Evolutionary conservation across 2,888 invertebrate genomes (phyloP), one percentile per base, ranked within the genome.

Genomic region (Andrena marginata): DNA sequence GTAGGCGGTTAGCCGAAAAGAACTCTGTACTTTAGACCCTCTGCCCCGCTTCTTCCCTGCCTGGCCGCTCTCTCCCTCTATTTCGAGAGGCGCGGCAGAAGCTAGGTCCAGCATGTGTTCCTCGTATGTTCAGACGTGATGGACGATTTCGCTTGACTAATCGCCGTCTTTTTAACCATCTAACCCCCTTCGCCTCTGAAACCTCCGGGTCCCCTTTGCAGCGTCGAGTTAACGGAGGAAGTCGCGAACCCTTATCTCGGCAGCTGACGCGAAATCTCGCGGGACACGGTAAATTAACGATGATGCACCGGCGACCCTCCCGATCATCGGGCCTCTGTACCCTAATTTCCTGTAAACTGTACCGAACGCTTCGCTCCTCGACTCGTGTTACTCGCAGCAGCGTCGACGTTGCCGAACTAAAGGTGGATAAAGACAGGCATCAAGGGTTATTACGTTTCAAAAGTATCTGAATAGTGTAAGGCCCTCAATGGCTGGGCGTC

Each of bases 61-160:
- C 62, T 64, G 49, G 54, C 59, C 49, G 67, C 70, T 51, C 86
- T 86, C 87, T 89, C 85, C 59, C 80, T 91, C 92, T 93, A 92
- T 93, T 92, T 92, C 88, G 88, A 91, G 92, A 90, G 89, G 86
- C 88, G 89, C 84, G 77, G 79, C 75, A 80, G 83, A 87, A 87
- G 85, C 83, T 74, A 82, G 42, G 82, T 75, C 86, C 77, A 56
- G 92, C 94, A 94, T 93, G 91, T 94, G 94, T 92, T 93, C 87
- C 92, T 93, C 93, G 93, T 93, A 93, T 93, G 94, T 92, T 93
- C 94, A 94, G 94, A 94, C 94, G 94, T 91, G 90, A 94, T 93
- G 94, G 92, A 92, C 93, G 94, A 94, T 94, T 94, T 94, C 93
- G 91, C 90, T 90, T 94, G 94, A 94, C 93, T 93, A 94, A 94